Percentiles rank a stretch among this genome's conserved stretches.
phyloP scores from a whole-genome alignment of 2,797 vertebrate species.

The Chaetophractus vellerosus region DNA sequence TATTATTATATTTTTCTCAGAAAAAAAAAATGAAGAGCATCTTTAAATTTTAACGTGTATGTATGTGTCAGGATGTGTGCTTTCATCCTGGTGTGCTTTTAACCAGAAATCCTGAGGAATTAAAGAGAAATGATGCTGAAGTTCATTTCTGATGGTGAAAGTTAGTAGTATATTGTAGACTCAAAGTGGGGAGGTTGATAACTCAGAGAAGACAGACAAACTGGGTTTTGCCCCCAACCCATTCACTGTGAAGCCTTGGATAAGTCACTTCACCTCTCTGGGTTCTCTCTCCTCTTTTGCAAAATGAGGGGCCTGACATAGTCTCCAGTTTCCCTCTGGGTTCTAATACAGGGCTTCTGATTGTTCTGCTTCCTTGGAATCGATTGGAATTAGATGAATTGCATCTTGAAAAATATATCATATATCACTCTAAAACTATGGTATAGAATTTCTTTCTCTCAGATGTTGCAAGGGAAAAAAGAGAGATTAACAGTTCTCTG shows the following conservation, averaged over 20 bases:
- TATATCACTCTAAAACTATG: background rate
- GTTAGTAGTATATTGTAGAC: background rate
- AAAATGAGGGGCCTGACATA: background rate
- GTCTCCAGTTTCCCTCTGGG: background rate
- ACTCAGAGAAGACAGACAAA: background rate
- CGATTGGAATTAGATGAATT: slow-evolving; percentile 10
- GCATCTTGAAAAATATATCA: slow-evolving; percentile 29
- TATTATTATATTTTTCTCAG: background rate
- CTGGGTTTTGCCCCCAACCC: background rate
- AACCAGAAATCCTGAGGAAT: background rate
- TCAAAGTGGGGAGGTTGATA: background rate
- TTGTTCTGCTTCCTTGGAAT: background rate
- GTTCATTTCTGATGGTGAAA: background rate
- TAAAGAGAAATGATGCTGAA: background rate
- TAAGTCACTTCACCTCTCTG: background rate
- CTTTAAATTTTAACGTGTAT: background rate
- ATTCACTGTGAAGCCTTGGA: background rate
- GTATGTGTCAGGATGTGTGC: background rate
- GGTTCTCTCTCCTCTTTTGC: background rate
- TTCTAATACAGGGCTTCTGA: background rate
- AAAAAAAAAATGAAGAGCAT: slow-evolving; percentile 31
- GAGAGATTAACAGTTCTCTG: background rate
- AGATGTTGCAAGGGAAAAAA: background rate
- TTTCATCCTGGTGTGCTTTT: background rate
- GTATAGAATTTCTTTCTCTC: background rate